Conservation (phyloP, 2,888 invertebrate species). For the Lepidocyrtoides sp. region DNA sequence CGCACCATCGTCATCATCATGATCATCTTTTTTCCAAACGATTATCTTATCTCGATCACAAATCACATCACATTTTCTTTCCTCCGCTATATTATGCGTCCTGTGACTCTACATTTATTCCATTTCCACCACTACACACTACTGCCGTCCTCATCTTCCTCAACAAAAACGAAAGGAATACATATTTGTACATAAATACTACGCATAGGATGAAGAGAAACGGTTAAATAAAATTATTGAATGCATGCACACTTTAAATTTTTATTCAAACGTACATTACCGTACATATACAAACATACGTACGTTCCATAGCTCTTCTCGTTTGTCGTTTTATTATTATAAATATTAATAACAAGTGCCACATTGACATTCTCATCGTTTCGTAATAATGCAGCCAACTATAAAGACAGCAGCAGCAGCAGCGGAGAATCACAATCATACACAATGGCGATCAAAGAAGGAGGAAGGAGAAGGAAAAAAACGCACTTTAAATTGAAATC, state of each 20-base stretch:
- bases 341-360: constrained; percentile 75
- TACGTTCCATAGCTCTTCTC: background rate
- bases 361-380: constrained; percentile 74
- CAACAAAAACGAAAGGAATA: constrained; percentile 56
- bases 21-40: constrained; percentile 49
- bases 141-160: constrained; percentile 36
- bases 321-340: constrained; percentile 43
- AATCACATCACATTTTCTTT: constrained; percentile 70
- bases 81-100: constrained; percentile 40
- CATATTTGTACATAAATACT: too few relatives aligned
- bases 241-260: constrained; percentile 24
- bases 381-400: constrained; percentile 45
- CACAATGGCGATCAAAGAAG: constrained; percentile 33
- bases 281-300: background rate
- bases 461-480: constrained; percentile 11
- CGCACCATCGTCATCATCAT: background rate
- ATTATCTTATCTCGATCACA: constrained; percentile 81
- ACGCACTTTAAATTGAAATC: constrained; percentile 59
- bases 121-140: background rate
- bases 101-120: constrained; percentile 23
- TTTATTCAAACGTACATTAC: constrained; percentile 41
- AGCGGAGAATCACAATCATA: background rate
- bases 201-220: too few relatives aligned
- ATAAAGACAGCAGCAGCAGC: constrained; percentile 26
- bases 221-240: constrained; percentile 29